These are phyloP conservation scores for Synergus umbraculus DNA, from an alignment of 2,888 invertebrate genomes.

Conservation along the genomic window DNA sequence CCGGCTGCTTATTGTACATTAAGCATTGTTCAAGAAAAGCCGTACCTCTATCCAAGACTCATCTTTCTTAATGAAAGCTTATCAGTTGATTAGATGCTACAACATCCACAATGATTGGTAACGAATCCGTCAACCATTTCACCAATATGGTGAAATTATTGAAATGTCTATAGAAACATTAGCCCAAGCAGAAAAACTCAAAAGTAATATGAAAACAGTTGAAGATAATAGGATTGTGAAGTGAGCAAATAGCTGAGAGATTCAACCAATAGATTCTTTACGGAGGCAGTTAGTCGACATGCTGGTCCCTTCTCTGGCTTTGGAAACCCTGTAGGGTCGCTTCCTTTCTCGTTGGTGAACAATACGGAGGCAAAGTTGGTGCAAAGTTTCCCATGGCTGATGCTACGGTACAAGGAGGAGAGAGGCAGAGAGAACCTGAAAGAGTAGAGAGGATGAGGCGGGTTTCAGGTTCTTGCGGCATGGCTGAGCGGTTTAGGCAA, in stretches of 20 bases:
- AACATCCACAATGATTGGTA: no score
- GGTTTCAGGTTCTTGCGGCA: slow-evolving; percentile 66
- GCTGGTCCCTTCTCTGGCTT: background rate
- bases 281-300: slow-evolving; percentile 31
- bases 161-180: no score
- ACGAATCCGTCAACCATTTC: no score
- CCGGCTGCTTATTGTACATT: slow-evolving; percentile 44
- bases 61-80: background rate
- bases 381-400: slow-evolving; percentile 62
- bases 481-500: slow-evolving; percentile 67
- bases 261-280: slow-evolving; percentile 28
- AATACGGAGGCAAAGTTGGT: slow-evolving; percentile 52
- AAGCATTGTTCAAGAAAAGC: slow-evolving; percentile 19
- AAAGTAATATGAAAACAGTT: background rate
- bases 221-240: background rate
- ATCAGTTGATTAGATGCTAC: no score
- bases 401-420: slow-evolving; percentile 47
- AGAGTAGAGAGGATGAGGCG: slow-evolving; percentile 46
- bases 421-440: slow-evolving; percentile 46
- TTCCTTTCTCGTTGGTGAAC: slow-evolving; percentile 48
- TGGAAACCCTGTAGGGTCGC: slow-evolving; percentile 32
- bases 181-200: no score
- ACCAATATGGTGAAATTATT: no score
- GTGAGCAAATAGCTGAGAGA: slow-evolving; percentile 10
- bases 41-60: background rate